These are phyloP conservation scores for Agrotis exclamationis DNA, from an alignment of 2,888 invertebrate genomes.

Conservation along the genomic window DNA sequence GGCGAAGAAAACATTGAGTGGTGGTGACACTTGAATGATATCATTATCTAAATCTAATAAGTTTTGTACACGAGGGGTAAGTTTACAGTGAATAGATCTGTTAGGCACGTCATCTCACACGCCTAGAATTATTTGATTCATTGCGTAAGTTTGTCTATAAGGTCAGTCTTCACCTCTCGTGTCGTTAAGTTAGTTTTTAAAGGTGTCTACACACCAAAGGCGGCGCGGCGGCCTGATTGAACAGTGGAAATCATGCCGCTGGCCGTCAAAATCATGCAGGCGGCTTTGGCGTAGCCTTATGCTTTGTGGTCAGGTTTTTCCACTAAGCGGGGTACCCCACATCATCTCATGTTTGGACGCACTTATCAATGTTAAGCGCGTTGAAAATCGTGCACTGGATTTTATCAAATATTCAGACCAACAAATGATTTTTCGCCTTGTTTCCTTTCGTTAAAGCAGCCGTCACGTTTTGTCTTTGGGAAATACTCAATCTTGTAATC, in stretches of 20 bases:
- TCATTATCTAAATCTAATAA: neutral
- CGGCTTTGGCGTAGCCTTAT: too few relatives aligned
- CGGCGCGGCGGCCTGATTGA: too few relatives aligned
- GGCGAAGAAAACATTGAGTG: constrained; percentile 20
- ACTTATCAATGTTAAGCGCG: constrained; percentile 11
- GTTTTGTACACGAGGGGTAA: neutral
- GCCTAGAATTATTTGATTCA: neutral
- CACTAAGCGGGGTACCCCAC: constrained; percentile 5
- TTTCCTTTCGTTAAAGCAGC: neutral
- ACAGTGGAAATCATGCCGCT: too few relatives aligned
- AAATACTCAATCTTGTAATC: neutral
- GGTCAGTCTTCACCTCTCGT: neutral
- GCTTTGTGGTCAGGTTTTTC: constrained; percentile 27
- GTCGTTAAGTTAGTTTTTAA: neutral
- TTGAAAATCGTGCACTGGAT: constrained; percentile 3
- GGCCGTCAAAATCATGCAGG: too few relatives aligned
- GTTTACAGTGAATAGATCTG: neutral
- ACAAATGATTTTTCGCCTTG: neutral
- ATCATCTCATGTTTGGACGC: neutral
- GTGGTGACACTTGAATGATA: constrained; percentile 10
- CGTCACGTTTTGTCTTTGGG: neutral
- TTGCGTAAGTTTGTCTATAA: constrained; percentile 11
- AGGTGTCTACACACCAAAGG: too few relatives aligned
- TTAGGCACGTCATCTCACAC: neutral
- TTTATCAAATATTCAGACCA: constrained; percentile 2